These are phyloP conservation scores for Zelostemma sp. DNA, from an alignment of 1,140 invertebrate genomes.

Conservation along the genomic window DNA sequence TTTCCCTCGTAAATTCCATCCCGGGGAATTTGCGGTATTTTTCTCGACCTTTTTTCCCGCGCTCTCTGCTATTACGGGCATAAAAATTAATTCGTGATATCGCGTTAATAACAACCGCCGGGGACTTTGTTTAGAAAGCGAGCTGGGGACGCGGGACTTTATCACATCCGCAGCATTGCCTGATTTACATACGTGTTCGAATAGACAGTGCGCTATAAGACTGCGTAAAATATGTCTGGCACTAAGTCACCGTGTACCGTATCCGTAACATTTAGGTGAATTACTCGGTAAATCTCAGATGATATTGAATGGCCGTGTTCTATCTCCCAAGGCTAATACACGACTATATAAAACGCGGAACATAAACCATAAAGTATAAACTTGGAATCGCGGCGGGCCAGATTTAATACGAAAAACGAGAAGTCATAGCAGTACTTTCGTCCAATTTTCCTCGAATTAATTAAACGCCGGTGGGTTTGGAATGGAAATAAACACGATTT, in stretches of 20 bases:
- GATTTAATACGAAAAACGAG: constrained; percentile 64
- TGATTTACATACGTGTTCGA: constrained; percentile 3
- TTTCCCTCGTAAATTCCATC: constrained; percentile 59
- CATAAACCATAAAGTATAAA: constrained; percentile 45
- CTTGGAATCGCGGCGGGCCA: constrained; percentile 52
- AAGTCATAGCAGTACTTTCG: no score
- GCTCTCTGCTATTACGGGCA: neutral
- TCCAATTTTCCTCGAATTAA: no score
- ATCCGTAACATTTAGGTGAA: constrained; percentile 47
- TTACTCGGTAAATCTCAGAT: constrained; percentile 49
- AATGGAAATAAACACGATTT: no score
- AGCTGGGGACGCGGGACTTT: neutral
- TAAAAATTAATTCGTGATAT: neutral
- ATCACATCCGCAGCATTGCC: neutral
- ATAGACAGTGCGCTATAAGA: constrained; percentile 17
- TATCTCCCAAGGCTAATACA: constrained; percentile 48
- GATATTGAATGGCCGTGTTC: constrained; percentile 52
- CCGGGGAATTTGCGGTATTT: constrained; percentile 46
- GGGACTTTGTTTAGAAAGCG: constrained; percentile 1
- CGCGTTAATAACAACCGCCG: neutral
- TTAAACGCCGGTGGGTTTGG: no score
- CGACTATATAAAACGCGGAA: constrained; percentile 41
- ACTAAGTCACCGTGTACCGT: constrained; percentile 39
- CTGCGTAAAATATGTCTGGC: constrained; percentile 35
- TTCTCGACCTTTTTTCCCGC: constrained; percentile 9